Conservation (phyloP, 1,140 invertebrate species). For the Macrobrachium nipponense region DNA sequence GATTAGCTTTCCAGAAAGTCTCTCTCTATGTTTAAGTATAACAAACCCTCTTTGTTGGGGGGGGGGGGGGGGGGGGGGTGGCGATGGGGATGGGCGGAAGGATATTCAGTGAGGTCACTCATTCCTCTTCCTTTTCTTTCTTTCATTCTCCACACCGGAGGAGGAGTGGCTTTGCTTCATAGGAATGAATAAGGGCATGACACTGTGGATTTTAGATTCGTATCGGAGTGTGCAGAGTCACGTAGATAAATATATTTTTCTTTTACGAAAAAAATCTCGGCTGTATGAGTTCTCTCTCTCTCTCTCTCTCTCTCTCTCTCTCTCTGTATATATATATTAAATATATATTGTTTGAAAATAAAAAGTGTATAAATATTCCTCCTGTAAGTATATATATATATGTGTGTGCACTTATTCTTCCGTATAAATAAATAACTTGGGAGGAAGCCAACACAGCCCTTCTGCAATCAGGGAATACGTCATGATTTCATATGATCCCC, state of each 20-base stretch:
- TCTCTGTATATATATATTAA: slow-evolving; percentile 10
- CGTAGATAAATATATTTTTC: not conserved
- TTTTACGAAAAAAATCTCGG: not conserved
- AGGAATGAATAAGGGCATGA: no score
- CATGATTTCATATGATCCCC: not conserved
- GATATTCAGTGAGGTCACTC: no score
- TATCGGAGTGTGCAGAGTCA: no score
- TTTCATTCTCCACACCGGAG: no score
- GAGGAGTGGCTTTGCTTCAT: no score
- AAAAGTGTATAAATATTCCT: not conserved
- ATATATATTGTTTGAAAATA: not conserved
- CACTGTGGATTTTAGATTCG: no score
- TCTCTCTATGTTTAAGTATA: no score
- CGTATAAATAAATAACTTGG: not conserved
- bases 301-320: not conserved
- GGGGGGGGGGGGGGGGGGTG: no score
- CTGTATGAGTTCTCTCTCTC: not conserved
- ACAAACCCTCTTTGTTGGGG: no score
- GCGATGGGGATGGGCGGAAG: no score
- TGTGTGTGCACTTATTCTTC: not conserved
- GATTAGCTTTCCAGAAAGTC: no score
- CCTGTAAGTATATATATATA: slow-evolving; percentile 9
- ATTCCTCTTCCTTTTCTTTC: no score
- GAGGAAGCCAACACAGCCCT: not conserved
- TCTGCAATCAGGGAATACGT: not conserved